Evolutionary conservation across 2,888 invertebrate genomes (phyloP).

Genomic region (Nineta flava): DNA sequence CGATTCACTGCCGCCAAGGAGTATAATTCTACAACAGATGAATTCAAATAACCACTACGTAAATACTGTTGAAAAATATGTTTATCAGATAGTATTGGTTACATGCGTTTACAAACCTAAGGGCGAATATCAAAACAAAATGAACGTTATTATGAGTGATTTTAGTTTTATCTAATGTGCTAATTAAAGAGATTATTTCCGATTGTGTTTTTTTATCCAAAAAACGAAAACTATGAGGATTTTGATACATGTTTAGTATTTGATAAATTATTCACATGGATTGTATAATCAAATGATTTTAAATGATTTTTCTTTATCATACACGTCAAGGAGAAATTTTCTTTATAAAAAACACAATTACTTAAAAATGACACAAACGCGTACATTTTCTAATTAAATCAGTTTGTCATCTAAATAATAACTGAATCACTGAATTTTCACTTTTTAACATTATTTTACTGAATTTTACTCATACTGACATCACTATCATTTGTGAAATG

Average conservation of each 20-base stretch:
- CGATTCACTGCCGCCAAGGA: background rate
- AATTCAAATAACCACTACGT: too few relatives aligned
- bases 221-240: slow-evolving; percentile 5
- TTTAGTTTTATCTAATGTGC: slow-evolving; percentile 2
- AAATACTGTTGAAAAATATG: too few relatives aligned
- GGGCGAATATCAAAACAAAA: slow-evolving; percentile 5
- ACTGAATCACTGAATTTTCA: background rate
- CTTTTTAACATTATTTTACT: background rate
- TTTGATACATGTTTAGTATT: slow-evolving; percentile 5
- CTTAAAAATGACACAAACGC: background rate
- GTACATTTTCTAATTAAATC: background rate
- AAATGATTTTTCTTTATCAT: background rate
- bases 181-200: slow-evolving; percentile 4
- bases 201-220: slow-evolving; percentile 7
- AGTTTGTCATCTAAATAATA: background rate
- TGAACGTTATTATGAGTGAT: slow-evolving; percentile 6
- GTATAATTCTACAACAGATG: slow-evolving; percentile 2
- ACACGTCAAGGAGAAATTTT: background rate
- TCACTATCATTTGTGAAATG: background rate
- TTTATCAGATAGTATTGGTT: background rate
- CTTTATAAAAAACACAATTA: background rate
- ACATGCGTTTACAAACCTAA: slow-evolving; percentile 6
- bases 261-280: background rate
- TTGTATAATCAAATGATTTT: background rate
- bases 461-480: background rate